These are phyloP conservation scores for Hemibagrus guttatus DNA, from an alignment of 2,797 vertebrate species.

Conservation along the genomic window DNA sequence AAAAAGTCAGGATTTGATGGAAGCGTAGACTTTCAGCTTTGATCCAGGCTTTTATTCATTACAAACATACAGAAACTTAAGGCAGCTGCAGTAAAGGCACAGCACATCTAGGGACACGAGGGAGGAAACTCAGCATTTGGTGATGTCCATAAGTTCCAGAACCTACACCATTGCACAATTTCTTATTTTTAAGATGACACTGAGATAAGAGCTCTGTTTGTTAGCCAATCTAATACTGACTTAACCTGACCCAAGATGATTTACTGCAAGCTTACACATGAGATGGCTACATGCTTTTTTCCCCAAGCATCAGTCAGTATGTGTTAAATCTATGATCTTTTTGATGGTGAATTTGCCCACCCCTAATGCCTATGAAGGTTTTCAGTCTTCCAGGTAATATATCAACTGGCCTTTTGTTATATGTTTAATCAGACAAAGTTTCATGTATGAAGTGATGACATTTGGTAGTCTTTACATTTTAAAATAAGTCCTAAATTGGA, in stretches of 20 bases:
- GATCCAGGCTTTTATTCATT: neutral
- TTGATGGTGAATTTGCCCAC: neutral
- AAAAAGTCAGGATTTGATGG: neutral
- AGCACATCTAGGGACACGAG: neutral
- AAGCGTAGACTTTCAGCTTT: neutral
- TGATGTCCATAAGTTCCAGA: neutral
- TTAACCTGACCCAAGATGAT: neutral
- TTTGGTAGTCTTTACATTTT: neutral
- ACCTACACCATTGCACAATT: too few species aligned
- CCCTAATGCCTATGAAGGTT: neutral
- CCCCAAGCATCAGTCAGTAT: neutral
- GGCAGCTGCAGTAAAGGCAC: neutral
- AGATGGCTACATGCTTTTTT: neutral
- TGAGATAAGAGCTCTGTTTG: neutral
- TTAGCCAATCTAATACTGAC: neutral
- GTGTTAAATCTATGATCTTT: neutral
- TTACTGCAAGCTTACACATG: neutral
- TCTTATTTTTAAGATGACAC: neutral
- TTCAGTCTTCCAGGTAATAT: neutral
- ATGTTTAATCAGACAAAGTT: neutral
- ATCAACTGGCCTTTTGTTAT: neutral
- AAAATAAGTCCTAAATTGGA: neutral
- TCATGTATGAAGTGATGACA: neutral
- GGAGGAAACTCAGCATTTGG: neutral
- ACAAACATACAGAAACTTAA: neutral